A percentile compares a stretch with the other conserved stretches of the same genome.
Evolutionary conservation across 2,797 vertebrate genomes (phyloP).

Genomic region (Poecilia gillii): DNA sequence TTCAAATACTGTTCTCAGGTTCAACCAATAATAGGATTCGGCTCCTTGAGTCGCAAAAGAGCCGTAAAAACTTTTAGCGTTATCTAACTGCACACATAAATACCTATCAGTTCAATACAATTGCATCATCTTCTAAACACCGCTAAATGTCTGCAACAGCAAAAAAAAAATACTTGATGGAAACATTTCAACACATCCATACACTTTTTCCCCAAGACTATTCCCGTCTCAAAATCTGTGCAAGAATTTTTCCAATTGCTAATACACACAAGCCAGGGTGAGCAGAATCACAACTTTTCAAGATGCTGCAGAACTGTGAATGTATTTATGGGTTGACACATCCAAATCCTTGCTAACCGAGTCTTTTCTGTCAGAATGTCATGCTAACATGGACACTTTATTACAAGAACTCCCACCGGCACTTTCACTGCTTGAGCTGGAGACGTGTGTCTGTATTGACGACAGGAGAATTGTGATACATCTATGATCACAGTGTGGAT

Average conservation of each 20-base stretch:
- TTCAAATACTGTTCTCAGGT: slow-evolving; percentile 35
- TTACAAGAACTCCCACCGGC: slow-evolving; percentile 53
- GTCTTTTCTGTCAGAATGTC: slow-evolving; percentile 58
- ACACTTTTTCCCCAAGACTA: slow-evolving; percentile 21
- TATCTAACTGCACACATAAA: slow-evolving; percentile 66
- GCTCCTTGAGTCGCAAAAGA: slow-evolving; percentile 45
- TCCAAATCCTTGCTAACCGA: slow-evolving; percentile 49
- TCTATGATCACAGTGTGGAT: slow-evolving; percentile 46
- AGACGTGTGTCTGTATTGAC: slow-evolving; percentile 30
- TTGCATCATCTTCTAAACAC: slow-evolving; percentile 60
- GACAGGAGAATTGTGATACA: slow-evolving; percentile 37
- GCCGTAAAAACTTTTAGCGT: slow-evolving; percentile 53
- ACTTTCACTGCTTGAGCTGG: slow-evolving; percentile 54
- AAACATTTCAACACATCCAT: slow-evolving; percentile 57
- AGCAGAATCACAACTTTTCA: slow-evolving; percentile 25
- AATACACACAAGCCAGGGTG: slow-evolving; percentile 1
- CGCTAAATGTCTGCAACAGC: slow-evolving; percentile 68
- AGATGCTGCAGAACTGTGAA: slow-evolving; percentile 22
- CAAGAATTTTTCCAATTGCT: slow-evolving; percentile 16
- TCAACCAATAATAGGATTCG: slow-evolving; percentile 57
- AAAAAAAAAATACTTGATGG: slow-evolving; percentile 64
- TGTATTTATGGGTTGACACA: slow-evolving; percentile 55
- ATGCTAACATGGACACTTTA: slow-evolving; percentile 61
- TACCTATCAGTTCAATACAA: slow-evolving; percentile 70
- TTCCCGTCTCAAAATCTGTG: slow-evolving; percentile 26